A percentile compares a stretch with the other conserved stretches of the same genome.
Conservation (phyloP, 2,888 invertebrate genomes). For the Uropetala carovei region DNA sequence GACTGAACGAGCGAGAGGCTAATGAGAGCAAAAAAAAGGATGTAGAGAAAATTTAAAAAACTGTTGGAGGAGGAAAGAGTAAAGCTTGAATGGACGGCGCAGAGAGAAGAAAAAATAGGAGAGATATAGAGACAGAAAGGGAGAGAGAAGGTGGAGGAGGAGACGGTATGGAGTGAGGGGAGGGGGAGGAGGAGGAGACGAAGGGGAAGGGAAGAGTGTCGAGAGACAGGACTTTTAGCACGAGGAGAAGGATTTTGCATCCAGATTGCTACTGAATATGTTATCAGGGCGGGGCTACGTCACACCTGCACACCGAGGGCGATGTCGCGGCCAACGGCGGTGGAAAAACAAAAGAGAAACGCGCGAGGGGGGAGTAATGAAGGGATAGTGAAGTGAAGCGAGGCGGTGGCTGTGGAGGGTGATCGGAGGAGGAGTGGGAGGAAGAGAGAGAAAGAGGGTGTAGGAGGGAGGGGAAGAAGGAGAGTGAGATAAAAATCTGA, state of each 20-base stretch:
- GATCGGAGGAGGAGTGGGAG: not conserved
- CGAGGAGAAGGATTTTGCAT: slow-evolving; percentile 52
- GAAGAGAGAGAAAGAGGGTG: too few relatives aligned
- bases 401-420: not conserved
- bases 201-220: not conserved
- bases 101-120: too few relatives aligned
- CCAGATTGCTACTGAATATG: slow-evolving; percentile 64
- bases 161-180: not conserved
- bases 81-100: not conserved
- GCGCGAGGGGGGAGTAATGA: not conserved
- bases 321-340: slow-evolving; percentile 24
- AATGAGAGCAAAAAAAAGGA: not conserved
- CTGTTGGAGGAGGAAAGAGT: not conserved
- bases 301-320: slow-evolving; percentile 47
- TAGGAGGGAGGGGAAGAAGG: not conserved
- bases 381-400: too few relatives aligned
- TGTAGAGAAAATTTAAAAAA: not conserved
- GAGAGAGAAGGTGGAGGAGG: not conserved
- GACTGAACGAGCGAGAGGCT: not conserved
- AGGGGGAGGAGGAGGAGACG: not conserved
- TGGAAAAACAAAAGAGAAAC: not conserved
- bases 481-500: not conserved
- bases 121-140: too few relatives aligned
- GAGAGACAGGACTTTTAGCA: slow-evolving; percentile 7
- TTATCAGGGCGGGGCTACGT: slow-evolving; percentile 60